Conservation (phyloP, 2,113 vertebrate species). For the Pelecanus crispus region DNA sequence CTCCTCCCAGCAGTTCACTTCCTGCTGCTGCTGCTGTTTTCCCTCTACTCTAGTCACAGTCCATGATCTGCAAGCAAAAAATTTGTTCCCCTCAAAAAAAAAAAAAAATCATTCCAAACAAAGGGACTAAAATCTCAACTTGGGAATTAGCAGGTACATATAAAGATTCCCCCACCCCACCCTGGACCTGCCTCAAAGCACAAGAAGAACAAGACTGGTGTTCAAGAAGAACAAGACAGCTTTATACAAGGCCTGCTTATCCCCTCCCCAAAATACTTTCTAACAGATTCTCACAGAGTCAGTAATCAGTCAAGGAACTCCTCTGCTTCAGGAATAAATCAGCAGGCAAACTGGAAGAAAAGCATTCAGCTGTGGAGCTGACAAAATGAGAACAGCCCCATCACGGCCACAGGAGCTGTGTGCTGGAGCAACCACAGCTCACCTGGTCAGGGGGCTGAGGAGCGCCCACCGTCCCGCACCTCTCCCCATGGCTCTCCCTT, state of each 20-base stretch:
- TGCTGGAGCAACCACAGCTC: background rate
- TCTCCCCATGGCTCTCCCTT: background rate
- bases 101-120: background rate
- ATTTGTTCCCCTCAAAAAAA: background rate
- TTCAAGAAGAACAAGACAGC: background rate
- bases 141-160: background rate
- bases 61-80: background rate
- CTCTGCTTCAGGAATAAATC: background rate
- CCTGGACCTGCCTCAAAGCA: background rate
- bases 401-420: background rate
- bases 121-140: background rate
- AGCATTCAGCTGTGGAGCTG: background rate
- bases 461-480: accelerated
- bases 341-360: background rate
- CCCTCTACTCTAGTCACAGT: background rate
- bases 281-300: background rate
- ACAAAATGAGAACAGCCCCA: background rate
- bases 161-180: background rate
- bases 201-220: background rate
- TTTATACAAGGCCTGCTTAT: background rate
- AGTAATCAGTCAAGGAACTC: background rate
- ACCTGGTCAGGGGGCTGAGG: accelerated
- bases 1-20: background rate
- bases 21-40: background rate
- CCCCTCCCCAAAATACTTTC: background rate